phyloP scores from a whole-genome alignment of 2,888 invertebrate species.

The Caenorhabditis panamensis region DNA sequence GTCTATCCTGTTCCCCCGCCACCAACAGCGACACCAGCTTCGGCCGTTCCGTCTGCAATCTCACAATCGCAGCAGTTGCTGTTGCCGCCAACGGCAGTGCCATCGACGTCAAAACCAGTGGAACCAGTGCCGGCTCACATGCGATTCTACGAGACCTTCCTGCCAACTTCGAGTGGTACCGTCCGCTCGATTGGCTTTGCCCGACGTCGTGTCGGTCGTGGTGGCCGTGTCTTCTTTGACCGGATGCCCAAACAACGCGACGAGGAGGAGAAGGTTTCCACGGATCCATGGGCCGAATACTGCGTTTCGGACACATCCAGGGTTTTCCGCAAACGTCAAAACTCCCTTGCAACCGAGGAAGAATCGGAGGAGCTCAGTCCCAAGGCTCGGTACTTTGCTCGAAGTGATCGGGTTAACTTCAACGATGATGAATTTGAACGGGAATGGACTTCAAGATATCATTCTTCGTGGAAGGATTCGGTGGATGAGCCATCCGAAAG shows the following conservation, averaged over 20 bases:
- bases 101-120: slow-evolving; percentile 4
- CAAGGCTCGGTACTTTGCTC: slow-evolving; percentile 37
- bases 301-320: slow-evolving; percentile 52
- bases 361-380: slow-evolving; percentile 46
- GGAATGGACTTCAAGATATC: slow-evolving; percentile 54
- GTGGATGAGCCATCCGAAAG: slow-evolving; percentile 39
- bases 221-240: slow-evolving; percentile 72
- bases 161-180: slow-evolving; percentile 37
- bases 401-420: slow-evolving; percentile 46
- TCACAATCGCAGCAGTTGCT: slow-evolving; percentile 8
- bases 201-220: slow-evolving; percentile 72
- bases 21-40: neutral
- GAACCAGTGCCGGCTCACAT: slow-evolving; percentile 33
- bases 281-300: slow-evolving; percentile 65
- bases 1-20: slow-evolving; percentile 5
- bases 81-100: slow-evolving; percentile 5
- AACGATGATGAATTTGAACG: slow-evolving; percentile 45
- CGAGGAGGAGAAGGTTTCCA: neutral
- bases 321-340: slow-evolving; percentile 47
- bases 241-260: slow-evolving; percentile 35
- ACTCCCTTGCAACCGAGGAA: slow-evolving; percentile 50
- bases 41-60: slow-evolving; percentile 16
- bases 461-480: slow-evolving; percentile 30
- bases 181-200: slow-evolving; percentile 58
- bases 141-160: slow-evolving; percentile 52